A percentile compares a stretch with the other conserved stretches of the same genome.
Conservation (phyloP, 2,888 invertebrate species). For the Cerastis leucographa region DNA sequence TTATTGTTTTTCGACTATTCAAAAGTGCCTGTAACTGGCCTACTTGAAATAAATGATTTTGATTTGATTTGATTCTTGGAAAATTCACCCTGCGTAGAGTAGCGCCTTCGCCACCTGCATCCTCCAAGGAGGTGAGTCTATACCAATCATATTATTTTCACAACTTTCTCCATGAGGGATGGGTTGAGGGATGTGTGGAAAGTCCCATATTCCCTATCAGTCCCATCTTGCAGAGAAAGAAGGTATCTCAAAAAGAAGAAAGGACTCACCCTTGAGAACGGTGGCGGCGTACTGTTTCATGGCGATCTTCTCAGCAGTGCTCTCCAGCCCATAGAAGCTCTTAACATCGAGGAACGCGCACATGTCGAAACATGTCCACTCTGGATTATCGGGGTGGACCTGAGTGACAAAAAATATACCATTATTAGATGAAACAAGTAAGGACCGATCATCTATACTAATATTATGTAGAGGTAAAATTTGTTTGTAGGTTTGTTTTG, state of each 20-base stretch:
- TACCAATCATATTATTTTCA: neutral
- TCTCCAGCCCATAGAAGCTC: conserved; percentile 98
- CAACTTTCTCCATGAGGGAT: neutral
- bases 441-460: neutral
- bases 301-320: conserved; percentile 97
- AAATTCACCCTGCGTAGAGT: no score
- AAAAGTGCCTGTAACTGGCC: no score
- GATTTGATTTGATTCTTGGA: no score
- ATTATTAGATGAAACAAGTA: neutral
- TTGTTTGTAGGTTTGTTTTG: no score
- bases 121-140: neutral
- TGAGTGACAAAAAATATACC: conserved; percentile 73
- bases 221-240: neutral
- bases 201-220: neutral
- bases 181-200: no score
- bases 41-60: no score
- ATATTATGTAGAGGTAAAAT: no score
- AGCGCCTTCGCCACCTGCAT: neutral
- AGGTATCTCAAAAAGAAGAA: neutral
- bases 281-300: conserved; percentile 98
- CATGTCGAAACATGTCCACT: conserved; percentile 99
- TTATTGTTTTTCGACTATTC: no score
- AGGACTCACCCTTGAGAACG: conserved; percentile 91
- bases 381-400: conserved; percentile 98
- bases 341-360: conserved; percentile 97